Percentiles rank a stretch among this genome's conserved stretches.
phyloP scores from a whole-genome alignment of 2,797 vertebrate species.

The Pseudochirops corinnae region DNA sequence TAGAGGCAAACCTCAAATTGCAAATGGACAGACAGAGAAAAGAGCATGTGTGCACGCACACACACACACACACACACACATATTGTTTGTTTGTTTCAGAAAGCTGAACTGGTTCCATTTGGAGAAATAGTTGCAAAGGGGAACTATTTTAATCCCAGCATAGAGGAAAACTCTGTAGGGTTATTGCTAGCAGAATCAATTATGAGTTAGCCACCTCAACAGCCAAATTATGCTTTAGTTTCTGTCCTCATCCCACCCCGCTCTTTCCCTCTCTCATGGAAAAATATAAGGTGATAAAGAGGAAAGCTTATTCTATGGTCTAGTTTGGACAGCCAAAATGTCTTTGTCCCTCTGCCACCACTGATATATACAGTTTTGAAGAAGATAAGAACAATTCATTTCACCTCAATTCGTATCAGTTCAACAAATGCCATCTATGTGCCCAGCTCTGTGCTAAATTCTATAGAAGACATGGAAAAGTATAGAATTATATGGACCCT shows the following conservation, averaged over 20 bases:
- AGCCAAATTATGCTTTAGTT: neutral
- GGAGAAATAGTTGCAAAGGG: conserved; percentile 50
- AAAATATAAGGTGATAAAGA: neutral
- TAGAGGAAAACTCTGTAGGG: neutral
- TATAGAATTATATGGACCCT: neutral
- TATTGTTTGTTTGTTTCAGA: conserved; percentile 32
- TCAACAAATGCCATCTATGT: neutral
- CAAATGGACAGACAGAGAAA: conserved; percentile 60
- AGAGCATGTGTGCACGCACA: neutral
- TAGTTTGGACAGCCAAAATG: neutral
- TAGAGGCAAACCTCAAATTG: conserved; percentile 63
- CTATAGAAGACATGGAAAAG: neutral
- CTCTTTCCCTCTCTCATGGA: neutral
- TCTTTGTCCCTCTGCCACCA: neutral
- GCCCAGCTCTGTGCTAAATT: neutral
- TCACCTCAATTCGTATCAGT: neutral
- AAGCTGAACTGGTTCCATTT: conserved; percentile 40
- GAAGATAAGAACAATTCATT: neutral
- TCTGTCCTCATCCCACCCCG: neutral
- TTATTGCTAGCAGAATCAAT: accelerated
- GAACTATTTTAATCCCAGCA: neutral
- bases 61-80: no score
- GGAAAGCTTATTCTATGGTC: neutral
- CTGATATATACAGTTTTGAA: neutral
- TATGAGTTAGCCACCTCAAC: neutral